These are phyloP conservation scores for Buteo buteo DNA, from an alignment of 2,113 vertebrate species.

Conservation along the genomic window DNA sequence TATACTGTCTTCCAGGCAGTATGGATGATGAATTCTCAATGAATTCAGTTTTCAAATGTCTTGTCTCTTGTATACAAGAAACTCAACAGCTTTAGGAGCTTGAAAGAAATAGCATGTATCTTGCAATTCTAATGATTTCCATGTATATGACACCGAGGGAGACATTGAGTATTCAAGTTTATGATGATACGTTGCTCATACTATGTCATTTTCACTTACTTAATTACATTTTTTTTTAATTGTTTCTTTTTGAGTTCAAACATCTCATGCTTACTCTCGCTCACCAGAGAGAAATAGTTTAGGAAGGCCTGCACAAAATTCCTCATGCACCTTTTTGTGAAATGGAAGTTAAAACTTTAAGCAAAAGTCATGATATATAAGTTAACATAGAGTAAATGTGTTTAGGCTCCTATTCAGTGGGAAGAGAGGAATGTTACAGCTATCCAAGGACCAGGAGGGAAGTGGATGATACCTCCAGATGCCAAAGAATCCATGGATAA, in stretches of 20 bases:
- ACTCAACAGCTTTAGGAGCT: background rate
- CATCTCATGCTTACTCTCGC: background rate
- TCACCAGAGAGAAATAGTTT: background rate
- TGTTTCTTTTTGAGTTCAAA: background rate
- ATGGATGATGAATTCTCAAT: background rate
- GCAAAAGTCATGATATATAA: background rate
- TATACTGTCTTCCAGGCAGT: background rate
- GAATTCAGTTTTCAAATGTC: background rate
- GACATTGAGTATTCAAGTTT: background rate
- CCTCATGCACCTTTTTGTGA: background rate
- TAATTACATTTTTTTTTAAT: background rate
- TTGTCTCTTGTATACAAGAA: background rate
- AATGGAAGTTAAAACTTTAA: background rate
- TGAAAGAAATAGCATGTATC: background rate
- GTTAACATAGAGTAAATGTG: background rate
- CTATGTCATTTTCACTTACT: background rate
- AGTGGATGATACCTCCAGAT: constrained; percentile 94
- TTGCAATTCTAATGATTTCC: background rate
- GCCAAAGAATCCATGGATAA: constrained; percentile 96
- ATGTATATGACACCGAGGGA: background rate
- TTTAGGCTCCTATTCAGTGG: constrained; percentile 89
- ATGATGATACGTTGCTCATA: background rate
- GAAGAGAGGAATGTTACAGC: constrained; percentile 91
- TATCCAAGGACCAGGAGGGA: constrained; percentile 88
- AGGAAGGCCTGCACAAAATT: background rate